Base-by-base conservation (phyloP, 30 jellyfish, hydroid and myxozoan species). In the Aurelia sp. region DNA sequence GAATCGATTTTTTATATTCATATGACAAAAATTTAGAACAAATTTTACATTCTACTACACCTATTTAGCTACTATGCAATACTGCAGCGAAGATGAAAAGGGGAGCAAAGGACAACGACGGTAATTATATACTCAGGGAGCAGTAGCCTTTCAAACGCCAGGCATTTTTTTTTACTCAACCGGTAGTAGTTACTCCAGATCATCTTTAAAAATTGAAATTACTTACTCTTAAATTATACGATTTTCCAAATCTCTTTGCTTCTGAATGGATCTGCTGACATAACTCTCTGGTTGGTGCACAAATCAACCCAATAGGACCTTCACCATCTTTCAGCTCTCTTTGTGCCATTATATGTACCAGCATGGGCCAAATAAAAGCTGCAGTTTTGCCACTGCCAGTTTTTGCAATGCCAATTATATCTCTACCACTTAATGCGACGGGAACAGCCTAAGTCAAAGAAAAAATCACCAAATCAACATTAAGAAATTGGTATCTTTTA, bases 311-410 rank as follows among this genome's bases (percentile, higher is more conserved):
- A 31, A 96, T 96, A 13, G 99, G 99, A 20, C 99, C 99, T 53
- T 96, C 99, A 30, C 98, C 99, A 22, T 87, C 96, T 58, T 87
- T 87, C 62, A 96, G 91, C 60, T 90, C 98, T 22, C 79, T 53
- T 73, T 96, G 99, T 19, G 96, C 98, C 96, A 90, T 91, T 30
- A 91, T 81, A 78, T 96, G 99, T 59, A 91, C 97, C 74, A 96
- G 64, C 97, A 96, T 88, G 50, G 99, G 99, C 97, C 97, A 90
- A 41, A 96, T 92, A 71, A 90, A 96, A 2, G 99, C 98, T 15
- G 99, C 99, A 16, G 99, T 96, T 67, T 96, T 96, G 15, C 99
- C 99, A 68, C 98, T 90, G 12, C 99, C 99, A 11, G 99, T 96
- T 67, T 91, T 87, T n/a, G 99, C 99, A 0, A 96, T 96, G 15